Base-by-base conservation (phyloP, 2,888 invertebrate species). In the Smittia sp. region DNA sequence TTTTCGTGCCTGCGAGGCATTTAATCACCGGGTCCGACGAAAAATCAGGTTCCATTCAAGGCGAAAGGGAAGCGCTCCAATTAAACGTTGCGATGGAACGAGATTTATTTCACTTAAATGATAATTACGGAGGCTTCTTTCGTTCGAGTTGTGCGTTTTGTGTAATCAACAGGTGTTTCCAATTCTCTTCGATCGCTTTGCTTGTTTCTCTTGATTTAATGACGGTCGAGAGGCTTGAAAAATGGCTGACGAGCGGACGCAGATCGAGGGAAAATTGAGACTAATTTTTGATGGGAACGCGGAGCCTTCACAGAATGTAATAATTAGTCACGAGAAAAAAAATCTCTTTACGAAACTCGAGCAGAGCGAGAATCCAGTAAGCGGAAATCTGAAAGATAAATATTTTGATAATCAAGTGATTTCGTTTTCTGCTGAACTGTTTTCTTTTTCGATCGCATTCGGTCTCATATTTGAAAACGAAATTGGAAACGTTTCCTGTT, bases 141-240 rank as follows among this genome's bases (percentile, higher is more conserved):
- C 25, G 38, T 41, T 67, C 67, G 25, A n/a, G 18, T 18, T 54
- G 32, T 18, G 15, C n/a, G 18, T 52, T 70, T 4, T 54, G 54
- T 27, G 54, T 70, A 70, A 70, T 70, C 69, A 70, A 70, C 69
- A 70, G 69, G 69, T 70, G 69, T 70, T 70, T 70, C 69, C 69
- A 70, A 54, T 70, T 54, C 54, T 70, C 69, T 27, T 54, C 54
- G 69, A 70, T 70, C 15, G 25, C 39, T 67, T 22, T 27, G 25
- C 65, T 27, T 65, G 27, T 27, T 32, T 65, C 20, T 7, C 20
- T 20, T 13, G 58, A 65, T 65, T 65, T 70, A 70, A 70, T 70
- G 69, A 70, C 27, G 54, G 27, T 58, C n/a, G 58, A 18, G 52
- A n/a, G 6, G 20, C 22, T 58, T 58, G 13, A 58, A 18, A 58